phyloP scores from a whole-genome alignment of 2,113 vertebrate species.

The Addax nasomaculatus region DNA sequence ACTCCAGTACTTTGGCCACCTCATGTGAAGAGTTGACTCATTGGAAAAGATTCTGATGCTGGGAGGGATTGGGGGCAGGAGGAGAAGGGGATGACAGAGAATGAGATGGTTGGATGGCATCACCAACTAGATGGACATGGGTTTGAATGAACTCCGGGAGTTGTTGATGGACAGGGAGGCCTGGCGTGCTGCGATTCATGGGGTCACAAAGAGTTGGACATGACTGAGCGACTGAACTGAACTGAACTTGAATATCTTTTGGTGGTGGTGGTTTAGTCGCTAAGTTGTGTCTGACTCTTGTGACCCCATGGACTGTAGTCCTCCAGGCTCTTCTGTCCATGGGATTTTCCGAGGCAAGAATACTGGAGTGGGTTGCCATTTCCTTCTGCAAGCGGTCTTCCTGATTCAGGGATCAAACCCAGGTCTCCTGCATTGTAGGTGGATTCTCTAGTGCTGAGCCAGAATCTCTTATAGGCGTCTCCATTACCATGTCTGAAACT shows the following conservation, averaged over 20 bases:
- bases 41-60: too few relatives aligned
- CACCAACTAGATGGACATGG: too few relatives aligned
- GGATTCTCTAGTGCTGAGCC: background rate
- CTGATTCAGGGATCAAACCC: background rate
- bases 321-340: background rate
- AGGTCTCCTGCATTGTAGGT: background rate
- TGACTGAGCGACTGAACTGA: rapidly evolving
- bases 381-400: background rate
- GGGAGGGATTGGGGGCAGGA: too few relatives aligned
- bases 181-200: too few relatives aligned
- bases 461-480: background rate
- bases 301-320: background rate
- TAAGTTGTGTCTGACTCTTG: background rate
- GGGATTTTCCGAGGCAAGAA: background rate
- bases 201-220: too few relatives aligned
- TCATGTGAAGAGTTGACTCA: too few relatives aligned
- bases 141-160: too few relatives aligned
- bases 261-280: background rate
- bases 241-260: background rate
- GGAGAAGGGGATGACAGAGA: too few relatives aligned
- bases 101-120: too few relatives aligned
- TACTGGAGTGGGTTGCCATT: background rate
- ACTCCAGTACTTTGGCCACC: too few relatives aligned
- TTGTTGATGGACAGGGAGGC: too few relatives aligned
- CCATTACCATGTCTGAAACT: background rate